Conservation (phyloP, 2,888 invertebrate genomes). For the Tipula confusa region DNA sequence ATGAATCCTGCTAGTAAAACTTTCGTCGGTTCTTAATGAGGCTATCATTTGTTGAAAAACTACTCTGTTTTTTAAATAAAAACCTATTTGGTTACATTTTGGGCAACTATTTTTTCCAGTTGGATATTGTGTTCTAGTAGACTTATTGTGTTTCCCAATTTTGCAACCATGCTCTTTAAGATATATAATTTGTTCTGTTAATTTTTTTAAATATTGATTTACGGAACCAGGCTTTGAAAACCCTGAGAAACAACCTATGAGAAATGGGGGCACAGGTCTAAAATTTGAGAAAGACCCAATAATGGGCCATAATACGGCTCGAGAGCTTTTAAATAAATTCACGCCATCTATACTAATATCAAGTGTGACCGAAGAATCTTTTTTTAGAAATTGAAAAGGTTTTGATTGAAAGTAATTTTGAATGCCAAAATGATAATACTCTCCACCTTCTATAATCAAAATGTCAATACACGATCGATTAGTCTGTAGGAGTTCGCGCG, state of each 20-base stretch:
- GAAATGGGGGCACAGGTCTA: neutral
- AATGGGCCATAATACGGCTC: conserved; percentile 29
- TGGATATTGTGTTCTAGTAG: too few relatives aligned
- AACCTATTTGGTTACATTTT: too few relatives aligned
- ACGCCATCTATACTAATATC: conserved; percentile 13
- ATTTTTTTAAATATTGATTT: too few relatives aligned
- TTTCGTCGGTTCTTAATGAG: too few relatives aligned
- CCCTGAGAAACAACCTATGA: neutral
- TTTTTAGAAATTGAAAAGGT: neutral
- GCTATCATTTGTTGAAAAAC: too few relatives aligned
- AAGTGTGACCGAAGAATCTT: neutral
- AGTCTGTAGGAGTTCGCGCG: neutral
- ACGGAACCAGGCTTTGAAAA: too few relatives aligned
- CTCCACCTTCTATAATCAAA: neutral
- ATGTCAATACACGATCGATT: neutral
- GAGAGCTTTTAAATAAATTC: conserved; percentile 29
- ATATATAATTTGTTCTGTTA: too few relatives aligned
- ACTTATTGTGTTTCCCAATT: too few relatives aligned
- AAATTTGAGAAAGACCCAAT: conserved; percentile 28
- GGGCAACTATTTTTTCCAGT: too few relatives aligned
- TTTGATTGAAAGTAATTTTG: conserved; percentile 28
- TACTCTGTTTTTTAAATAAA: too few relatives aligned
- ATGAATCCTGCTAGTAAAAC: neutral
- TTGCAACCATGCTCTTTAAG: too few relatives aligned
- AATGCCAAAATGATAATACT: conserved; percentile 26